Evolutionary conservation across 2,113 vertebrate species (phyloP).

Genomic region (Corythornis vintsioides): DNA sequence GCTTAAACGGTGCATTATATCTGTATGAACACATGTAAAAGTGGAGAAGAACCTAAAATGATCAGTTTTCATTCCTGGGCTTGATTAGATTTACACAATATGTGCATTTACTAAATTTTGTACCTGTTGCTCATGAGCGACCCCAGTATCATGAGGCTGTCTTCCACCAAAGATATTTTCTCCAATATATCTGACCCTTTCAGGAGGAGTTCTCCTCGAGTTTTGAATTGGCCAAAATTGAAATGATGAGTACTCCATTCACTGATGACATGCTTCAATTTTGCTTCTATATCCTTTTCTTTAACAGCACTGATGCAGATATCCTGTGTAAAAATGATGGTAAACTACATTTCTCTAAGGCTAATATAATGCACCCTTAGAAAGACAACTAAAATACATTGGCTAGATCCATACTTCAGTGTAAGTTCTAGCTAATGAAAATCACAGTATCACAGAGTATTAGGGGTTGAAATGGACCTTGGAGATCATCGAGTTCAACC

Average conservation of each 20-base stretch:
- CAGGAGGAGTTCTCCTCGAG: conserved; percentile 83
- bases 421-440: not conserved
- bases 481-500: too few relatives aligned
- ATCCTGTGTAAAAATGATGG: conserved; percentile 72
- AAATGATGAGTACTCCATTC: conserved; percentile 82
- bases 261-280: conserved; percentile 77
- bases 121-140: conserved; percentile 86
- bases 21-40: conserved; percentile 48
- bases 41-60: not conserved
- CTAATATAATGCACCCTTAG: not conserved
- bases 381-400: not conserved
- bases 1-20: conserved; percentile 83
- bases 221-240: conserved; percentile 80
- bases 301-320: conserved; percentile 85
- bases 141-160: conserved; percentile 83
- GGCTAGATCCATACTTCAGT: not conserved
- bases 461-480: too few relatives aligned
- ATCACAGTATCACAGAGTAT: not conserved
- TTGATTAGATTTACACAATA: not conserved
- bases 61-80: not conserved
- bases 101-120: not conserved
- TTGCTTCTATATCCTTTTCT: conserved; percentile 86
- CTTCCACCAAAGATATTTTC: conserved; percentile 82
- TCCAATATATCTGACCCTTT: conserved; percentile 80
- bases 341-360: not conserved